Evolutionary conservation across 1,140 invertebrate species (phyloP).

Genomic region (Cyclina sinensis): DNA sequence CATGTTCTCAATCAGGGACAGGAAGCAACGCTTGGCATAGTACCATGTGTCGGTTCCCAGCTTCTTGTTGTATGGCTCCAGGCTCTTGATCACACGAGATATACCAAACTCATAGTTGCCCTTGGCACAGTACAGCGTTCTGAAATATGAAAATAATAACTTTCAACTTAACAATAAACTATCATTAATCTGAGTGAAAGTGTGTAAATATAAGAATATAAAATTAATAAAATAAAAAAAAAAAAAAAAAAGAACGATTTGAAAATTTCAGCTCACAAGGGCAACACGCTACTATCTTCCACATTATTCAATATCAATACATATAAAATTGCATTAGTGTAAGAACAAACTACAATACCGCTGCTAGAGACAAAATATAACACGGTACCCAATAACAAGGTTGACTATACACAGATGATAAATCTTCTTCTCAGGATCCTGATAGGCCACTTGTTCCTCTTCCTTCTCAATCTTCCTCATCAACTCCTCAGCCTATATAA

Average conservation of each 20-base stretch:
- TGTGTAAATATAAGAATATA: too few relatives aligned
- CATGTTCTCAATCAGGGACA: slow-evolving; percentile 97
- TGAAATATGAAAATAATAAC: slow-evolving; percentile 80
- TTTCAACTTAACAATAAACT: too few relatives aligned
- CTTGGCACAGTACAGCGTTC: slow-evolving; percentile 98
- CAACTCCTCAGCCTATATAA: slow-evolving; percentile 94
- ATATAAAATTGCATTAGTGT: too few relatives aligned
- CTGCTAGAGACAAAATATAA: too few relatives aligned
- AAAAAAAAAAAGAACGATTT: too few relatives aligned
- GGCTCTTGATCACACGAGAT: slow-evolving; percentile 97
- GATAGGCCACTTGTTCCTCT: slow-evolving; percentile 95
- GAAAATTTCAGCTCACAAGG: too few relatives aligned
- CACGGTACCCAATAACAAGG: slow-evolving; percentile 98
- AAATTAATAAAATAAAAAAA: too few relatives aligned
- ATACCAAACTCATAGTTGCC: slow-evolving; percentile 99
- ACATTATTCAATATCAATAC: too few relatives aligned
- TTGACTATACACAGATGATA: slow-evolving; percentile 99
- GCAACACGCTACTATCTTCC: too few relatives aligned
- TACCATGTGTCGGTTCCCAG: slow-evolving; percentile 99
- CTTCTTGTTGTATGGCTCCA: slow-evolving; percentile 98
- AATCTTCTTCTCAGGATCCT: slow-evolving; percentile 97
- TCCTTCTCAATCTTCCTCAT: slow-evolving; percentile 99
- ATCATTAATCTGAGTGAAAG: too few relatives aligned
- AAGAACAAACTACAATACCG: too few relatives aligned
- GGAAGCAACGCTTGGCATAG: slow-evolving; percentile 97